phyloP scores from a whole-genome alignment of 2,113 vertebrate genomes.

The Microcebus murinus region DNA sequence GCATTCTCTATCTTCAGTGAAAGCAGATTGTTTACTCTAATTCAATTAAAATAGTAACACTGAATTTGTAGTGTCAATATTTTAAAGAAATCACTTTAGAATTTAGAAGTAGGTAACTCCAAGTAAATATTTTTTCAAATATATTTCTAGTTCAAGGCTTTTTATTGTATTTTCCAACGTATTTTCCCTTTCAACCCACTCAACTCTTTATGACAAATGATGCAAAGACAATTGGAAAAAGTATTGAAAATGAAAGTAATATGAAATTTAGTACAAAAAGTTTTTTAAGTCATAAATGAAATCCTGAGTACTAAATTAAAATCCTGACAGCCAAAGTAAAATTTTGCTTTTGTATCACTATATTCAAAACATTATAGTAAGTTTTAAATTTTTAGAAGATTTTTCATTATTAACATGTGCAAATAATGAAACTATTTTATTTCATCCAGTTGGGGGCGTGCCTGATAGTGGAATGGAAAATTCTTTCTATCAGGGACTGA shows the following conservation, averaged over 20 bases:
- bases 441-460: conserved; percentile 72
- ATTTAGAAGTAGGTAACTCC: neutral
- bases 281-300: neutral
- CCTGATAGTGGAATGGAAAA: conserved; percentile 59
- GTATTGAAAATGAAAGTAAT: conserved; percentile 11
- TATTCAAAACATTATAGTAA: neutral
- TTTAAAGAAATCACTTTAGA: conserved; percentile 31
- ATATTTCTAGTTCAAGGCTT: conserved; percentile 3
- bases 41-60: conserved; percentile 58
- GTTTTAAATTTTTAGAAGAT: conserved; percentile 8
- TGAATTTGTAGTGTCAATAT: neutral
- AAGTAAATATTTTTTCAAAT: conserved; percentile 21
- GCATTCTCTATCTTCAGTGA: neutral
- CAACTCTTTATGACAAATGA: neutral
- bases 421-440: conserved; percentile 9
- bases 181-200: conserved; percentile 47
- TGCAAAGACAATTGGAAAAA: neutral
- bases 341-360: neutral
- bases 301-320: conserved; percentile 11
- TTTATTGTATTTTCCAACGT: neutral
- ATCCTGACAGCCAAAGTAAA: conserved; percentile 16
- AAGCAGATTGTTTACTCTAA: conserved; percentile 32
- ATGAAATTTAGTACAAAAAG: conserved; percentile 11
- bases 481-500: conserved; percentile 36
- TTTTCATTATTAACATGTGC: neutral